Conservation (phyloP, 2,113 vertebrate genomes). For the Caranx ignobilis region DNA sequence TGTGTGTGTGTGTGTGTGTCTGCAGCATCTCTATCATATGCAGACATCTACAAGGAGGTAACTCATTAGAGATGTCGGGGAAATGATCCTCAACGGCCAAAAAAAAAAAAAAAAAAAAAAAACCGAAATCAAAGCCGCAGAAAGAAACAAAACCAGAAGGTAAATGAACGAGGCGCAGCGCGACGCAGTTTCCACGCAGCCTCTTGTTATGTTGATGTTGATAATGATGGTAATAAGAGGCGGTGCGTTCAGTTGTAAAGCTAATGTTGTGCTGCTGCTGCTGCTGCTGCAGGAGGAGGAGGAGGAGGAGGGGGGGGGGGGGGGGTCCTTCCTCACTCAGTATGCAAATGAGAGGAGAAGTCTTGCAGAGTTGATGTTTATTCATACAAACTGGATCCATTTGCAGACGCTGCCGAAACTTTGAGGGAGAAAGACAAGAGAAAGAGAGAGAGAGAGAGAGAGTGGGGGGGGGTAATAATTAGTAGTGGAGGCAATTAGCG, state of each 20-base stretch:
- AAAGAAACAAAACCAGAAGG: too few species aligned
- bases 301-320: not conserved
- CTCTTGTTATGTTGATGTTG: conserved; percentile 75
- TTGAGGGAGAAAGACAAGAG: conserved; percentile 11
- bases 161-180: conserved; percentile 32
- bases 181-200: conserved; percentile 15
- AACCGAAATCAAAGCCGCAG: not conserved
- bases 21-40: conserved; percentile 21
- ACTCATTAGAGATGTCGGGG: not conserved
- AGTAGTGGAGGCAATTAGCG: conserved; percentile 65
- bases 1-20: not conserved
- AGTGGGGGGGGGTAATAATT: conserved; percentile 42
- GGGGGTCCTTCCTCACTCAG: conserved; percentile 40
- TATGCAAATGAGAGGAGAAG: conserved; percentile 64
- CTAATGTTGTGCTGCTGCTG: conserved; percentile 55
- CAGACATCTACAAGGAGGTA: conserved; percentile 33
- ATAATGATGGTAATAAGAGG: conserved; percentile 75
- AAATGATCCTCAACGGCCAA: not conserved
- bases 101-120: not conserved
- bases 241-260: conserved; percentile 64
- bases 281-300: conserved; percentile 4
- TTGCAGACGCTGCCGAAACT: conserved; percentile 75
- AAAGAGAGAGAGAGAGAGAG: too few species aligned
- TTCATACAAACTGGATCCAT: conserved; percentile 79
- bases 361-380: conserved; percentile 72